A percentile compares a stretch with the other conserved stretches of the same genome.
Conservation (phyloP, 2,113 vertebrate species). For the Barnardius zonarius region DNA sequence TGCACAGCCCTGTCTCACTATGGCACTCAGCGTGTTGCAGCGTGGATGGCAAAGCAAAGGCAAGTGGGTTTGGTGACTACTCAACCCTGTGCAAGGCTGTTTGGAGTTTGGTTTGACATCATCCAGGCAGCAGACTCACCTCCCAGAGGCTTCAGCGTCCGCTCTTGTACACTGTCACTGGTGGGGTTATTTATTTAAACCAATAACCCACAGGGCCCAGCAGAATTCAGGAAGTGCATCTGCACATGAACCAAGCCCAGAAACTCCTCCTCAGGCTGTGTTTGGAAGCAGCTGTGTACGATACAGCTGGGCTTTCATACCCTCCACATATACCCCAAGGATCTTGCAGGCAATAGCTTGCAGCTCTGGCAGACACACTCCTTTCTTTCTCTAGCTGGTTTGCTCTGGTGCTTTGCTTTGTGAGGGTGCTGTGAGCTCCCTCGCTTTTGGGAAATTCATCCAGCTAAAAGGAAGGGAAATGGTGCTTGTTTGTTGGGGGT, state of each 20-base stretch:
- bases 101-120: neutral
- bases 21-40: neutral
- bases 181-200: constrained; percentile 10
- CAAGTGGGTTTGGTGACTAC: neutral
- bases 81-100: rapidly evolving
- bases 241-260: neutral
- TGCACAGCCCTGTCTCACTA: neutral
- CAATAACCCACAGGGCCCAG: neutral
- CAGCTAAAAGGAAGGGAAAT: neutral
- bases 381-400: neutral
- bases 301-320: neutral
- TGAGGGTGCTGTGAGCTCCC: neutral
- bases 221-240: constrained; percentile 15
- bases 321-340: neutral
- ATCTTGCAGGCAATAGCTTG: neutral
- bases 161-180: neutral
- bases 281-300: neutral
- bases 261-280: neutral
- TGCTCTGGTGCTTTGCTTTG: neutral
- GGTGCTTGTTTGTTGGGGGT: neutral
- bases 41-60: neutral
- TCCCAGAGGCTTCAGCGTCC: neutral
- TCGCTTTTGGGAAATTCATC: neutral
- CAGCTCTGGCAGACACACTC: neutral
- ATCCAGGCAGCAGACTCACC: neutral